Evolutionary conservation across 2,888 invertebrate species (phyloP).

Genomic region (Mesorhabditis spiculigera): DNA sequence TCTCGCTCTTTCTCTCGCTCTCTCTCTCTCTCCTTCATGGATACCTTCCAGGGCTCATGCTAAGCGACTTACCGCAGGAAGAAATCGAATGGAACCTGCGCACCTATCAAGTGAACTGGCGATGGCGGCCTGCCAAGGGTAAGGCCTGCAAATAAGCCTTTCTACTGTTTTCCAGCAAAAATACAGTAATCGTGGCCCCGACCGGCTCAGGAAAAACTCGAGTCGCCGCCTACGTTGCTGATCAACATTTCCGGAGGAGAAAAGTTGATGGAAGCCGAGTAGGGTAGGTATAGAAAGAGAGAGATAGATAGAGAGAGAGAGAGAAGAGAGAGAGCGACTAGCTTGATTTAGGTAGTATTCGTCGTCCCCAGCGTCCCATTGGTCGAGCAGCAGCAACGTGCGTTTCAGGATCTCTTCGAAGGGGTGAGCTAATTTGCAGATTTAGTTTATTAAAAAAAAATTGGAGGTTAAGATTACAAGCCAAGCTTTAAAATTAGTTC

Average conservation of each 20-base stretch:
- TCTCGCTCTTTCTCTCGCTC: too few species aligned
- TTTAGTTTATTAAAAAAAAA: not conserved
- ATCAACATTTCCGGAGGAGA: conserved; percentile 34
- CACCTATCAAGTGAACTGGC: not conserved
- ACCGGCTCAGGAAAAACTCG: conserved; percentile 55
- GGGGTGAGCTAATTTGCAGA: conserved; percentile 1
- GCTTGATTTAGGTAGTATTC: conserved; percentile 24
- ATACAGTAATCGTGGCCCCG: conserved; percentile 53
- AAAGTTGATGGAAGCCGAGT: conserved; percentile 15
- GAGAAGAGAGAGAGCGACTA: too few species aligned
- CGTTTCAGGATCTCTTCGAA: conserved; percentile 27
- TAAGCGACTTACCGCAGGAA: too few species aligned
- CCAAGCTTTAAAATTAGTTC: too few species aligned
- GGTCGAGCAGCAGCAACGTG: conserved; percentile 46
- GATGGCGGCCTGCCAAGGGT: not conserved
- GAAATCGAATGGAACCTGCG: not conserved
- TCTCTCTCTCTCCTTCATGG: too few species aligned
- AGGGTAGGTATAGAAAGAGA: conserved; percentile 19
- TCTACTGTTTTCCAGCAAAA: too few species aligned
- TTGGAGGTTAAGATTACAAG: too few species aligned
- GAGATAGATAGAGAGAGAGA: too few species aligned
- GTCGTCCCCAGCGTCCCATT: conserved; percentile 54
- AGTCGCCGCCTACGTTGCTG: conserved; percentile 47
- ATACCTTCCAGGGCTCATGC: too few species aligned
- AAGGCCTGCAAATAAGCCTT: too few species aligned